Conservation (phyloP, 1,140 invertebrate species). For the Tetramorium alpestre region DNA sequence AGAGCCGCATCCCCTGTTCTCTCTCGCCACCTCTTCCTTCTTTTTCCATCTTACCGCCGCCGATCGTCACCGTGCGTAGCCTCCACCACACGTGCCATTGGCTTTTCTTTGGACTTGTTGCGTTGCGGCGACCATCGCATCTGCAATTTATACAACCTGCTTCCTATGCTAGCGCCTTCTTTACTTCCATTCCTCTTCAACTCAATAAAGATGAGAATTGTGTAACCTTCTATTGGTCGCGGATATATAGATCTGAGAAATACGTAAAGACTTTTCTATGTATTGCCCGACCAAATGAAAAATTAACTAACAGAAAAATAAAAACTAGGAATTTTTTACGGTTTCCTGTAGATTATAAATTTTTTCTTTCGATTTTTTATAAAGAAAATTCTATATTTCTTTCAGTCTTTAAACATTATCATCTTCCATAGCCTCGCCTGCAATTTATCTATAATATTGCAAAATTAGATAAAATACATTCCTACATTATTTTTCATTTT, state of each 20-base stretch:
- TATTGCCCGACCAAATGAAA: neutral
- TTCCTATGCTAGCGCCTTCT: neutral
- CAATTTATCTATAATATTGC: neutral
- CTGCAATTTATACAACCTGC: conserved; percentile 40
- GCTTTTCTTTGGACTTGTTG: conserved; percentile 49
- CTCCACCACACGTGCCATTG: neutral
- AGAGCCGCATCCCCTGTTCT: conserved; percentile 21
- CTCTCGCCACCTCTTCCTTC: neutral
- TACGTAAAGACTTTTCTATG: neutral
- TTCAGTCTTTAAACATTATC: neutral
- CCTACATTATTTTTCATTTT: neutral
- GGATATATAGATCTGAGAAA: neutral
- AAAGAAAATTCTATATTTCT: neutral
- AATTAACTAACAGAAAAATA: neutral
- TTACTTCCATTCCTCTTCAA: neutral
- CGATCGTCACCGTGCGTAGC: conserved; percentile 1
- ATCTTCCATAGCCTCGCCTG: neutral
- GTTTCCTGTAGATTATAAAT: neutral
- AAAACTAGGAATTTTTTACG: neutral
- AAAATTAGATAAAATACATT: neutral
- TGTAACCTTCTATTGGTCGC: neutral
- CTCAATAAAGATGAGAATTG: conserved; percentile 7
- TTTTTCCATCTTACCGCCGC: conserved; percentile 9
- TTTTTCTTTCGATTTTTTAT: neutral
- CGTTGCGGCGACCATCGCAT: conserved; percentile 29